phyloP scores from a whole-genome alignment of 2,888 invertebrate genomes.

The Zhengitettix transpicula region DNA sequence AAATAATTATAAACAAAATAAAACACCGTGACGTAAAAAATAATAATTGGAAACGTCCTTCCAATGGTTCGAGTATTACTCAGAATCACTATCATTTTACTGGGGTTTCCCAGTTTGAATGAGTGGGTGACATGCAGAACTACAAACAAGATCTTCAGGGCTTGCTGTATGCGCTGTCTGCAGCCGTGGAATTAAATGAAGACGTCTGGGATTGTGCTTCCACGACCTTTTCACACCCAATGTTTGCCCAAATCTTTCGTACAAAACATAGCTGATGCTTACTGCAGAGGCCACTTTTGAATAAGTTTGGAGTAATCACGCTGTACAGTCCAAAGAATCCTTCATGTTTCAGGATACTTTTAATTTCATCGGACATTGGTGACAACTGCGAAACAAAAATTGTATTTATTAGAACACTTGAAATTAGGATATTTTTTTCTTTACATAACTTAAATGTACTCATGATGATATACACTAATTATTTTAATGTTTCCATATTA shows the following conservation, averaged over 20 bases:
- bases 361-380: constrained; percentile 59
- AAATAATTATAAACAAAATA: too few relatives aligned
- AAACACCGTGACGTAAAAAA: too few relatives aligned
- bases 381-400: constrained; percentile 18
- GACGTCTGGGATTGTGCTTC: constrained; percentile 4
- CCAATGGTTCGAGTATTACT: background rate
- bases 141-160: background rate
- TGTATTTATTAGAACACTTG: background rate
- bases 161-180: background rate
- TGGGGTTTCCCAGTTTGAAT: background rate
- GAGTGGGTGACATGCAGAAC: background rate
- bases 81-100: background rate
- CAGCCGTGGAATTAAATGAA: too few relatives aligned
- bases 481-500: too few relatives aligned
- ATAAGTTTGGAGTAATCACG: constrained; percentile 95
- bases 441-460: too few relatives aligned
- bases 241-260: constrained; percentile 79
- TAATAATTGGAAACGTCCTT: background rate
- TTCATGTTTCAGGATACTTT: constrained; percentile 69
- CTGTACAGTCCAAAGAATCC: constrained; percentile 85
- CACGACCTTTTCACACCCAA: constrained; percentile 84
- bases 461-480: too few relatives aligned
- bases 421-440: too few relatives aligned
- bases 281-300: constrained; percentile 96
- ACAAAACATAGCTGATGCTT: constrained; percentile 95